A percentile compares a stretch with the other conserved stretches of the same genome.
These are phyloP conservation scores for Desmodus rotundus DNA, from an alignment of 2,113 vertebrate species.

Conservation along the genomic window DNA sequence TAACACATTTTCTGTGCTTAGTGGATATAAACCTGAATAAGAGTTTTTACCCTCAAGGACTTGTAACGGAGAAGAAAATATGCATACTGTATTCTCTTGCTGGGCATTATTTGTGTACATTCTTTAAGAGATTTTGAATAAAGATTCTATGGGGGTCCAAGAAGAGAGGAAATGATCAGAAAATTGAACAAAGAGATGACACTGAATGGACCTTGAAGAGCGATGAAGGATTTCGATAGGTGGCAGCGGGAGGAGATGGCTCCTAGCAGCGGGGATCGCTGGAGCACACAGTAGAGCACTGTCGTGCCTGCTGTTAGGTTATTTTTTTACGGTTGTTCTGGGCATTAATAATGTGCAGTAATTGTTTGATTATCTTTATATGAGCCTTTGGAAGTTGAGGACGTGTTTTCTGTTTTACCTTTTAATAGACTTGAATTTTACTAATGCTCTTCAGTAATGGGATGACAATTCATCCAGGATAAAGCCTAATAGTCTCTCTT, in stretches of 20 bases:
- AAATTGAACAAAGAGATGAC: background rate
- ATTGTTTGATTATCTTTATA: background rate
- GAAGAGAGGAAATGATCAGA: background rate
- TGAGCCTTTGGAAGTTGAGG: background rate
- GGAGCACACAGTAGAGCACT: background rate
- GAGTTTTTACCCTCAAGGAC: background rate
- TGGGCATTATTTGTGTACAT: background rate
- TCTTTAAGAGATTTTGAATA: background rate
- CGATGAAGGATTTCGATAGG: background rate
- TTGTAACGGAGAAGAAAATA: constrained; percentile 3
- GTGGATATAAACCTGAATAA: background rate
- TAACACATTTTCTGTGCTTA: background rate
- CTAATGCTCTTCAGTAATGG: background rate
- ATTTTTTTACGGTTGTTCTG: background rate
- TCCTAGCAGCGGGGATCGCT: background rate
- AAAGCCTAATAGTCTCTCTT: background rate
- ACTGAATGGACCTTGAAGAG: background rate
- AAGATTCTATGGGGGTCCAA: background rate
- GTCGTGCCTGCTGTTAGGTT: too few species aligned
- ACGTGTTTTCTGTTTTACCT: background rate
- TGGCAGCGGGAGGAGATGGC: background rate
- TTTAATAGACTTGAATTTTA: background rate
- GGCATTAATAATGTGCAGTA: background rate
- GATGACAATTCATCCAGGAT: background rate
- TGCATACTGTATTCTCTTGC: background rate